Conservation (phyloP, 1,140 invertebrate species). For the Ceratina australensis region DNA sequence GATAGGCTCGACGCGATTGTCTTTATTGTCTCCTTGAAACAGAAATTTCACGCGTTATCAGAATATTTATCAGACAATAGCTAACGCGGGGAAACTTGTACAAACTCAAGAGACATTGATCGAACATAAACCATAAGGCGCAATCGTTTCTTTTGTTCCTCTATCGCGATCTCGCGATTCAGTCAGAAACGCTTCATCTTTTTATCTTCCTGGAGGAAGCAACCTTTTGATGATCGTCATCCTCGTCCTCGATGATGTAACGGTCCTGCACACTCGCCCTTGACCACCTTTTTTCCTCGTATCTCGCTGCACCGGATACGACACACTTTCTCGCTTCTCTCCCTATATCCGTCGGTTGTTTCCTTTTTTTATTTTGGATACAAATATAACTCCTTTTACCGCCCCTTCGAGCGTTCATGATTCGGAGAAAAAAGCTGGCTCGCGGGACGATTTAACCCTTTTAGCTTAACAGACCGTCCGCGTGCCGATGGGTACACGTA, state of each 20-base stretch:
- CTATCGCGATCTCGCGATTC: too few species aligned
- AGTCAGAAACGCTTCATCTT: background rate
- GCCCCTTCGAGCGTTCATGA: slow-evolving; percentile 40
- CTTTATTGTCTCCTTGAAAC: too few species aligned
- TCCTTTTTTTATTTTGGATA: slow-evolving; percentile 27
- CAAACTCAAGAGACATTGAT: background rate
- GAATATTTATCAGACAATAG: too few species aligned
- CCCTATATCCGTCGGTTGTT: background rate
- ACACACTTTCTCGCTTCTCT: slow-evolving; percentile 32
- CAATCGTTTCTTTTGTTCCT: background rate
- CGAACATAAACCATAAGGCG: background rate
- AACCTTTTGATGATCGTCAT: slow-evolving; percentile 38
- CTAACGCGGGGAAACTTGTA: background rate
- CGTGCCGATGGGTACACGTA: background rate
- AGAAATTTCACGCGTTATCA: too few species aligned
- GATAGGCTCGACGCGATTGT: background rate
- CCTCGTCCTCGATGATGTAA: slow-evolving; percentile 46
- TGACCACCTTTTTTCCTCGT: slow-evolving; percentile 41
- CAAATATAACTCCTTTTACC: slow-evolving; percentile 49
- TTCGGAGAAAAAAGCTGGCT: slow-evolving; percentile 11
- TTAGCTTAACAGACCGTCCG: slow-evolving; percentile 6
- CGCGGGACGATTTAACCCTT: slow-evolving; percentile 31
- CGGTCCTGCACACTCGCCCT: slow-evolving; percentile 44
- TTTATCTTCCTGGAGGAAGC: background rate
- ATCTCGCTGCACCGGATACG: slow-evolving; percentile 37